Evolutionary conservation across 2,888 invertebrate genomes (phyloP).

Genomic region (Gerosis bhagava): DNA sequence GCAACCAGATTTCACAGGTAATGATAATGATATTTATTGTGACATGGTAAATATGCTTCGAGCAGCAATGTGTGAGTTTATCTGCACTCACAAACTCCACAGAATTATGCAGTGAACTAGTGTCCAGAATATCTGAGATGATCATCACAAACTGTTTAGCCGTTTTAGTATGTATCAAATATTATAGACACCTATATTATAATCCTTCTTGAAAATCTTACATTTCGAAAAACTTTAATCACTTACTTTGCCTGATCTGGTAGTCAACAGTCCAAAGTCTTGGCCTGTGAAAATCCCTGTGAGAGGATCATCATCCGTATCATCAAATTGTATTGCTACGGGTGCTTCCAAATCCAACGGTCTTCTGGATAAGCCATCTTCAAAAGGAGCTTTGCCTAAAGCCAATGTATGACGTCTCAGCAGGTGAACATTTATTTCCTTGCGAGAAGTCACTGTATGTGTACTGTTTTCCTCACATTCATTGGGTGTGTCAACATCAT

Average conservation of each 20-base stretch:
- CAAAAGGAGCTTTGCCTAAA: slow-evolving; percentile 65
- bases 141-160: too few relatives aligned
- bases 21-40: too few relatives aligned
- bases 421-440: slow-evolving; percentile 62
- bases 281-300: slow-evolving; percentile 91
- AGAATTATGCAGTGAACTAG: too few relatives aligned
- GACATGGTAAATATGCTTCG: too few relatives aligned
- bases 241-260: slow-evolving; percentile 91
- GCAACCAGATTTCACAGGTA: too few relatives aligned
- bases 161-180: too few relatives aligned
- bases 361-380: slow-evolving; percentile 55
- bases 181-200: too few relatives aligned
- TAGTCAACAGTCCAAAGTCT: slow-evolving; percentile 94
- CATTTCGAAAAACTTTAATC: too few relatives aligned
- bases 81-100: too few relatives aligned
- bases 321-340: slow-evolving; percentile 80
- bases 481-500: slow-evolving; percentile 49
- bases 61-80: too few relatives aligned
- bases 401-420: slow-evolving; percentile 62
- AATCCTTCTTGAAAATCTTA: too few relatives aligned
- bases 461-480: slow-evolving; percentile 45
- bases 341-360: slow-evolving; percentile 70
- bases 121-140: too few relatives aligned
- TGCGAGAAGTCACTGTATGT: slow-evolving; percentile 48
- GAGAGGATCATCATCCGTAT: slow-evolving; percentile 90